Evolutionary conservation across 1,140 invertebrate genomes (phyloP).

Genomic region (Nephotettix cincticeps): DNA sequence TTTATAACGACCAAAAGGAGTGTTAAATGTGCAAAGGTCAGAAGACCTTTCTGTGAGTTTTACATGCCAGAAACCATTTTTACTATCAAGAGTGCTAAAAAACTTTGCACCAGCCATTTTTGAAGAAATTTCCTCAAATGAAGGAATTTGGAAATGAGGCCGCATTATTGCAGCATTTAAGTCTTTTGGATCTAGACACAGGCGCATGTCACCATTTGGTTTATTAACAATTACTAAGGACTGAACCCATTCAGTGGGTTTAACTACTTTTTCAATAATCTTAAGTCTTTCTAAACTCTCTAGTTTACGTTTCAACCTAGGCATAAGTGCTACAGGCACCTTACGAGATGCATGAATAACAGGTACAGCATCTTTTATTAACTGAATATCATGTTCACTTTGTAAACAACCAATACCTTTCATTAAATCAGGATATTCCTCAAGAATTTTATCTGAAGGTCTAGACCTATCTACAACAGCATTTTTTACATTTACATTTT

Average conservation of each 20-base stretch:
- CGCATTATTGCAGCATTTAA: background rate
- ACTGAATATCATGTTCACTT: background rate
- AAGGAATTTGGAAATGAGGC: background rate
- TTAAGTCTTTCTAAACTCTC: background rate
- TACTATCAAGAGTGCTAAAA: background rate
- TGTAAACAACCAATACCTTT: background rate
- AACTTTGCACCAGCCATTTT: background rate
- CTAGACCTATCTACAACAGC: no score
- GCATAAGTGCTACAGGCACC: background rate
- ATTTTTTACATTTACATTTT: background rate
- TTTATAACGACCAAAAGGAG: background rate
- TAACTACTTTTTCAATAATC: background rate
- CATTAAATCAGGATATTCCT: background rate
- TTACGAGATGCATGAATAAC: background rate
- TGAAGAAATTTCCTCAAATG: background rate
- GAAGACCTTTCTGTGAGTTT: background rate
- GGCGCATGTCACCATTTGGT: conserved; percentile 42
- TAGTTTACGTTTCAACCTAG: no score
- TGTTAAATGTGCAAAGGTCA: background rate
- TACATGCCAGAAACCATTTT: background rate
- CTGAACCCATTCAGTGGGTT: conserved; percentile 52
- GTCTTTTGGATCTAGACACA: background rate
- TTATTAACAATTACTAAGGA: conserved; percentile 49
- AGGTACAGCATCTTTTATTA: background rate
- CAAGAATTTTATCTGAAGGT: background rate